Evolutionary conservation across 2,113 vertebrate genomes (phyloP).

Genomic region (Neofelis nebulosa): DNA sequence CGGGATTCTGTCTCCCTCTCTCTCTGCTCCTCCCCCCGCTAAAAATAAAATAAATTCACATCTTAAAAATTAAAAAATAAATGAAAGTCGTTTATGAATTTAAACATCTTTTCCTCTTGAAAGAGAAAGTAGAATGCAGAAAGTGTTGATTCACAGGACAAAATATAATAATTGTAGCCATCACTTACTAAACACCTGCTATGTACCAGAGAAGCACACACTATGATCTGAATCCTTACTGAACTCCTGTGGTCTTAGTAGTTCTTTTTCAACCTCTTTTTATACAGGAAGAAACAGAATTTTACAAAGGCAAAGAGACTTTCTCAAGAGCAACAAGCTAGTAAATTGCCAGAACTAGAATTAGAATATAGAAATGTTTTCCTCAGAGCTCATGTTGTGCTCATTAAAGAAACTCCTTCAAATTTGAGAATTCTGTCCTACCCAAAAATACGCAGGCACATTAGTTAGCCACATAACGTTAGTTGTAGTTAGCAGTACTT

Average conservation of each 20-base stretch:
- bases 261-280: not conserved
- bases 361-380: slow-evolving; percentile 4
- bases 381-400: not conserved
- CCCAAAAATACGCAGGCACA: not conserved
- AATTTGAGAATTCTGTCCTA: not conserved
- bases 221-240: not conserved
- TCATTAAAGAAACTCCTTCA: not conserved
- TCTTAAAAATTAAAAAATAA: too few species aligned
- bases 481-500: not conserved
- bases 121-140: not conserved
- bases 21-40: too few species aligned
- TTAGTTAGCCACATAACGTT: not conserved
- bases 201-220: not conserved
- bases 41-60: too few species aligned
- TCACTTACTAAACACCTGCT: not conserved
- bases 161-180: not conserved
- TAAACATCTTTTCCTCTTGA: not conserved
- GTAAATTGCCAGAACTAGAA: not conserved
- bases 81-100: not conserved
- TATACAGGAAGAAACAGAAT: not conserved
- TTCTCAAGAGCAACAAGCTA: not conserved
- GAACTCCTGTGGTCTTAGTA: not conserved
- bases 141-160: not conserved
- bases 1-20: too few species aligned
- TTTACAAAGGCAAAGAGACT: not conserved